These are phyloP conservation scores for Quadroppia sp. DNA, from an alignment of 2,888 invertebrate species.

Conservation along the genomic window DNA sequence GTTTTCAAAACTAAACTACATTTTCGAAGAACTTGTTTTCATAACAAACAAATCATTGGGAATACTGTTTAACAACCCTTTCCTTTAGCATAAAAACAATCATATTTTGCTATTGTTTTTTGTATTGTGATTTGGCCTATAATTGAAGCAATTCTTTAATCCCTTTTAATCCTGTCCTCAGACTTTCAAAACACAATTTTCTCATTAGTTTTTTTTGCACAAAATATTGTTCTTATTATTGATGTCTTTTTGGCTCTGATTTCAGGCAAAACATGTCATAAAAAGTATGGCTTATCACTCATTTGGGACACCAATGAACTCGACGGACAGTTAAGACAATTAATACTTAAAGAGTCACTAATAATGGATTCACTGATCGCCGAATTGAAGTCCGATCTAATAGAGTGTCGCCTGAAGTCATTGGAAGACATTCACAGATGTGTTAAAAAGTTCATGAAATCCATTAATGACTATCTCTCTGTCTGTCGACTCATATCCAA, in stretches of 20 bases:
- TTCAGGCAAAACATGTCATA: conserved; percentile 9
- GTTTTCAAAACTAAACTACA: too few species aligned
- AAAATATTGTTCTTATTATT: too few species aligned
- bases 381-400: conserved; percentile 11
- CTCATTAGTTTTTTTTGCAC: too few species aligned
- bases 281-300: conserved; percentile 17
- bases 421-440: conserved; percentile 27
- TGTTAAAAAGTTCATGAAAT: conserved; percentile 26
- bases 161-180: too few species aligned
- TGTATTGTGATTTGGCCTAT: too few species aligned
- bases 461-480: conserved; percentile 27
- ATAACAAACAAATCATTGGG: too few species aligned
- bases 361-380: conserved; percentile 18
- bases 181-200: too few species aligned
- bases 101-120: too few species aligned
- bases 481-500: conserved; percentile 26
- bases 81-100: too few species aligned
- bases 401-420: conserved; percentile 13
- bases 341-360: conserved; percentile 25
- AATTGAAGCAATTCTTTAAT: too few species aligned
- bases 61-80: too few species aligned
- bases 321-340: conserved; percentile 21
- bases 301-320: conserved; percentile 29
- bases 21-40: not conserved
- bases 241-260: not conserved